Percentiles rank a stretch among this genome's conserved stretches.
These are phyloP conservation scores for Ceratotherium simum DNA, from an alignment of 2,113 vertebrate species.

Conservation along the genomic window DNA sequence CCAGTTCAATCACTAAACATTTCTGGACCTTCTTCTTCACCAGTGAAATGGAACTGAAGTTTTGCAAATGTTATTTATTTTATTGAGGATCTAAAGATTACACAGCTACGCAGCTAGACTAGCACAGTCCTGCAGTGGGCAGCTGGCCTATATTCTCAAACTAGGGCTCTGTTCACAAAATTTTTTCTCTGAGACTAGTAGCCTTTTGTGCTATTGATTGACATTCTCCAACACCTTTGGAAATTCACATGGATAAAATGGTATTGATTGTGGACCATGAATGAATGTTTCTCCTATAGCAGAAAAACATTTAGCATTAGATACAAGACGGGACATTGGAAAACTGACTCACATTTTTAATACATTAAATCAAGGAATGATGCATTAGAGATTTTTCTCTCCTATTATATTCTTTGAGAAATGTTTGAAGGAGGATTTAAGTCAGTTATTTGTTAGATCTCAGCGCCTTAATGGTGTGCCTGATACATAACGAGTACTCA, in stretches of 20 bases:
- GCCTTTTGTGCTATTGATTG: background rate
- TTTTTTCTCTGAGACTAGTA: background rate
- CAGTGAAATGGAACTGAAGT: background rate
- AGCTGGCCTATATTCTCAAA: background rate
- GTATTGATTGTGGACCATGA: background rate
- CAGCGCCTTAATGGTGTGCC: background rate
- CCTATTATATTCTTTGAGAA: background rate
- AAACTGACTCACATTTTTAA: background rate
- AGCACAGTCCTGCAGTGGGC: background rate
- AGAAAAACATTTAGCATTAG: background rate
- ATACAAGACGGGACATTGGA: background rate
- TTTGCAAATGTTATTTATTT: slow-evolving; percentile 33
- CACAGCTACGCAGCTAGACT: background rate
- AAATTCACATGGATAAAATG: slow-evolving; percentile 10
- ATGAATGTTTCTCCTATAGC: background rate
- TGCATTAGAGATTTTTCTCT: background rate
- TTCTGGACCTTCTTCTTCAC: background rate
- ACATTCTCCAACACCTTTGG: background rate
- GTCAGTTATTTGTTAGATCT: background rate
- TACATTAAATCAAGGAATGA: background rate
- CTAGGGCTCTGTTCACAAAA: background rate
- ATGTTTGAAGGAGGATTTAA: slow-evolving; percentile 9
- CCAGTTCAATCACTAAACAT: background rate
- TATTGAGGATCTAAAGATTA: background rate
- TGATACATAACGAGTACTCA: background rate